phyloP scores from a whole-genome alignment of 2,113 vertebrate genomes.

The Elachura formosa region DNA sequence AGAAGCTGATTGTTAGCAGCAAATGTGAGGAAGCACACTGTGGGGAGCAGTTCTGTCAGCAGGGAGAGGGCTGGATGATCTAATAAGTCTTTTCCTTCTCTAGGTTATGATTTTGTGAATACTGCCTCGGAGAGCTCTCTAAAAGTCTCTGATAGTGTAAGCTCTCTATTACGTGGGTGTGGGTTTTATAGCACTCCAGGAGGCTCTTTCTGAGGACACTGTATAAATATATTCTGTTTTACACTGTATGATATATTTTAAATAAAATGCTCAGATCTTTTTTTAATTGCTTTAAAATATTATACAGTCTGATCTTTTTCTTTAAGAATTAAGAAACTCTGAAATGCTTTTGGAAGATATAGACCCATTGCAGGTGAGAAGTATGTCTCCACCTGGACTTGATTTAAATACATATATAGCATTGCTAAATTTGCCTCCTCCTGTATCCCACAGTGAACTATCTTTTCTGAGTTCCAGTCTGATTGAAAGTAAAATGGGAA shows the following conservation, averaged over 20 bases:
- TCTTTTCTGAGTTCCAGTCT: neutral
- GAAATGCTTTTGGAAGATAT: neutral
- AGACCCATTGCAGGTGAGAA: neutral
- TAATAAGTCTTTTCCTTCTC: slow-evolving; percentile 50
- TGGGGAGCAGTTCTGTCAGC: neutral
- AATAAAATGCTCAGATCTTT: slow-evolving; percentile 39
- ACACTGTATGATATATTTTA: slow-evolving; percentile 51
- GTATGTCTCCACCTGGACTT: neutral
- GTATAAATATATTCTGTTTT: slow-evolving; percentile 52
- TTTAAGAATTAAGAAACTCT: slow-evolving; percentile 24
- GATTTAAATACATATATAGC: neutral
- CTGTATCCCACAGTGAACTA: neutral
- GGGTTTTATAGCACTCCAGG: slow-evolving; percentile 27
- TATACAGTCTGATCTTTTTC: neutral
- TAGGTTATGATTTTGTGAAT: slow-evolving; percentile 47
- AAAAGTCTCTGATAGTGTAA: slow-evolving; percentile 45
- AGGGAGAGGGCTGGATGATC: slow-evolving; percentile 27
- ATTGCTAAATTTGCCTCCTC: neutral
- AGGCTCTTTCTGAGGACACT: slow-evolving; percentile 32
- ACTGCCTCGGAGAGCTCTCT: neutral
- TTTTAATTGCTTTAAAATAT: slow-evolving; percentile 42
- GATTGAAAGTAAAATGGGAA: neutral
- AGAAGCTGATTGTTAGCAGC: slow-evolving; percentile 28
- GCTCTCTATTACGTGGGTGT: slow-evolving; percentile 27
- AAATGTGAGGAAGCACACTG: slow-evolving; percentile 19